A percentile compares a stretch with the other conserved stretches of the same genome.
Conservation (phyloP, 2,888 invertebrate species). For the Marasmarcha lunaedactyla region DNA sequence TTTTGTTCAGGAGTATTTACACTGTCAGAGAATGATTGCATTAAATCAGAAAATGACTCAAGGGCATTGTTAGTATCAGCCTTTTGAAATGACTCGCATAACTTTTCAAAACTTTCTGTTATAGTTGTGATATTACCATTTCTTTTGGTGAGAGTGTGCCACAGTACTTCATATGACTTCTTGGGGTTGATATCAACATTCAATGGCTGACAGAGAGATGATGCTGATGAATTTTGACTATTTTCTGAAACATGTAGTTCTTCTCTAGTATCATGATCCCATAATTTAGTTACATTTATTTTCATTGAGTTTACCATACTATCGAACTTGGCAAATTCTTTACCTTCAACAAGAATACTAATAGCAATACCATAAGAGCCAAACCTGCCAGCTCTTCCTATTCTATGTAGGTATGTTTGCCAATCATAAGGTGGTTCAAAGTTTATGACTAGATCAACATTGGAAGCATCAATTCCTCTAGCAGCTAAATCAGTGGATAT, state of each 20-base stretch:
- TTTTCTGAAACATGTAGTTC: slow-evolving; percentile 7
- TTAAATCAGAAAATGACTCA: slow-evolving; percentile 32
- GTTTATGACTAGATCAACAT: slow-evolving; percentile 94
- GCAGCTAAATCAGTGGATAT: slow-evolving; percentile 93
- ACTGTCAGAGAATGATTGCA: slow-evolving; percentile 24
- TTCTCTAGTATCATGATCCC: slow-evolving; percentile 24
- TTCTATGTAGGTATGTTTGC: slow-evolving; percentile 92
- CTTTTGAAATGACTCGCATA: slow-evolving; percentile 25
- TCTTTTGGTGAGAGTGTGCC: slow-evolving; percentile 23
- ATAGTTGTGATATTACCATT: slow-evolving; percentile 3
- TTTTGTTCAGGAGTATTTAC: slow-evolving; percentile 5
- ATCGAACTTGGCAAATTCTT: slow-evolving; percentile 72
- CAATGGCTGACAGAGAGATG: neutral
- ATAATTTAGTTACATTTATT: slow-evolving; percentile 29
- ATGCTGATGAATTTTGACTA: neutral
- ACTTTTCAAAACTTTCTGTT: slow-evolving; percentile 24
- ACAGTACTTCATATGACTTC: slow-evolving; percentile 19
- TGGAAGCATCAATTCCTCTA: slow-evolving; percentile 93
- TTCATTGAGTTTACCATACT: slow-evolving; percentile 64
- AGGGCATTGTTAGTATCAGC: slow-evolving; percentile 16
- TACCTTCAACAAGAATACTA: slow-evolving; percentile 76
- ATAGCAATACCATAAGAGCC: slow-evolving; percentile 88
- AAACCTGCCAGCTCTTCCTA: slow-evolving; percentile 95
- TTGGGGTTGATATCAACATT: slow-evolving; percentile 3
- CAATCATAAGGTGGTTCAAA: slow-evolving; percentile 85